Evolutionary conservation across 1,140 invertebrate species (phyloP), one percentile per base, ranked within the genome.

Genomic region (Apis laboriosa): DNA sequence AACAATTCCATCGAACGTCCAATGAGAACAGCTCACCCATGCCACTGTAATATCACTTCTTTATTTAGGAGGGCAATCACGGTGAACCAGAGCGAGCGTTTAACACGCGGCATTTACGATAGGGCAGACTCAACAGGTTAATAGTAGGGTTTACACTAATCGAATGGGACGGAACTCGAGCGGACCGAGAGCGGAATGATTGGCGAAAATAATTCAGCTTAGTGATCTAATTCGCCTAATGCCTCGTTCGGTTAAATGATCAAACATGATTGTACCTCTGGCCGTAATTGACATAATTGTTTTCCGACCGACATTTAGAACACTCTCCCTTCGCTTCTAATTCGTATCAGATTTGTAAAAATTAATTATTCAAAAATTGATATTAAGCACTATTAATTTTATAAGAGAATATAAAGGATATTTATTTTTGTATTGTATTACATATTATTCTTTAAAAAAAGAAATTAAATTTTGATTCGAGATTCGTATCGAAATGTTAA

Each of bases 171-270:
- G 78, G 80, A 68, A 51, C 80, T 82, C 80, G 74, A 77, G 80
- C 55, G 56, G 49, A 28, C 80, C 74, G 74, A 68, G 74, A 51
- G 64, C 53, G 49, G 73, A 76, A 28, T 61, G 80, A 82, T 77
- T 82, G 80, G 80, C 73, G 80, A 82, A 82, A 77, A 82, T 82
- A 82, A 77, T 77, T 77, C 80, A 68, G 80, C 79, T 82, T 82
- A 82, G 80, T 82, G 80, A 77, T 82, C 80, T 82, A 82, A 82
- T 82, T 82, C 80, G 77, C 80, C 73, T 82, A 82, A 68, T 82
- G 80, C 80, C 73, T 82, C 74, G 63, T 34, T 82, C 64, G 80
- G 72, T 81, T 81, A 81, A 77, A 81, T 68, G 73, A 76, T 81
- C 73, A 77, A 34, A 49, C 73, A 70, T 51, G 80, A 82, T 82